Percentiles rank a stretch among this genome's conserved stretches.
Evolutionary conservation across 2,113 vertebrate species (phyloP).

Genomic region (Chlamydotis undulata): DNA sequence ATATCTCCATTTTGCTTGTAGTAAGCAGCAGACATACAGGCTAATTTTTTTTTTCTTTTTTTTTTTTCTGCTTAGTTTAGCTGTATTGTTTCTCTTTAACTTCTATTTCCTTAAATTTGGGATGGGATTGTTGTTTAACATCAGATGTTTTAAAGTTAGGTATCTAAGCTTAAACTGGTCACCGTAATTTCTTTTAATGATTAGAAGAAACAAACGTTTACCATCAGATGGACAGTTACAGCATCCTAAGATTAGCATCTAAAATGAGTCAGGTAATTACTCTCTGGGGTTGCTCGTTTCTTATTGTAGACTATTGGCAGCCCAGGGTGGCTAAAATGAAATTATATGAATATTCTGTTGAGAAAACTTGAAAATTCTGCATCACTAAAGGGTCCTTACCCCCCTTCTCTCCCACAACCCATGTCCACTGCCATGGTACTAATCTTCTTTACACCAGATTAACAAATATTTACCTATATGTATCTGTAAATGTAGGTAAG

Average conservation of each 20-base stretch:
- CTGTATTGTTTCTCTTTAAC: background rate
- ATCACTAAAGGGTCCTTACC: background rate
- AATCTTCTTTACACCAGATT: background rate
- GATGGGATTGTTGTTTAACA: background rate
- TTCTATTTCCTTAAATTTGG: background rate
- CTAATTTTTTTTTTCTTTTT: background rate
- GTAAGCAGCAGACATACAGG: background rate
- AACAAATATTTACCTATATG: background rate
- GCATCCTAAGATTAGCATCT: background rate
- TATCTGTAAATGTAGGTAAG: background rate
- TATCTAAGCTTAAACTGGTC: background rate
- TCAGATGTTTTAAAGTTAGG: background rate
- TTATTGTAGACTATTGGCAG: background rate
- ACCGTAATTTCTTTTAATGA: background rate
- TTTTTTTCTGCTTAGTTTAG: background rate
- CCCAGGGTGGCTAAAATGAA: background rate
- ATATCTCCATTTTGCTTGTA: background rate
- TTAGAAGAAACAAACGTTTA: background rate
- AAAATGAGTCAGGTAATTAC: background rate
- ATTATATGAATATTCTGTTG: background rate
- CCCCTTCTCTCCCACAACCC: background rate
- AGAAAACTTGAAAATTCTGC: background rate
- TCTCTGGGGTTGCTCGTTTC: background rate
- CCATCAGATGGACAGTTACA: background rate
- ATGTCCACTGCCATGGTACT: background rate